A percentile compares a stretch with the other conserved stretches of the same genome.
Conservation (phyloP, 2,888 invertebrate species). For the Tenthredo scrophulariae region DNA sequence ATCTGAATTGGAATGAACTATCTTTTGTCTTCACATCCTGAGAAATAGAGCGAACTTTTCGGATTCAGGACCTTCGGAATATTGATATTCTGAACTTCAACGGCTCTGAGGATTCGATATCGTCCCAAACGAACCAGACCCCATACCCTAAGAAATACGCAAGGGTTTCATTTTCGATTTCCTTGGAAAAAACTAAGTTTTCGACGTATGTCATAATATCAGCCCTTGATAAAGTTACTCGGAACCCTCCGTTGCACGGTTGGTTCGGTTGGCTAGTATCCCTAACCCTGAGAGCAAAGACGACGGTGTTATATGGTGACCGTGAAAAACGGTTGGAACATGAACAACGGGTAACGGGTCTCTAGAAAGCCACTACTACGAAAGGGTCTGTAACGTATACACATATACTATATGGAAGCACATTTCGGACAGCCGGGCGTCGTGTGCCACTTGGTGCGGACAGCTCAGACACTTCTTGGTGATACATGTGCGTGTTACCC, state of each 20-base stretch:
- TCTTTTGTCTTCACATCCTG: too few species aligned
- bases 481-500: constrained; percentile 52
- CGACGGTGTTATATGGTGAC: constrained; percentile 17
- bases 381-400: constrained; percentile 17
- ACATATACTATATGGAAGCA: constrained; percentile 38
- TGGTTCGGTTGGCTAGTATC: not conserved
- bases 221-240: constrained; percentile 37
- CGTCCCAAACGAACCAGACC: too few species aligned
- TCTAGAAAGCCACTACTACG: constrained; percentile 19
- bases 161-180: too few species aligned
- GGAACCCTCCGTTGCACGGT: not conserved
- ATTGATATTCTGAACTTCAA: too few species aligned
- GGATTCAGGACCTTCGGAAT: too few species aligned
- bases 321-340: constrained; percentile 21
- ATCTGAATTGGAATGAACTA: too few species aligned
- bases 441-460: constrained; percentile 52
- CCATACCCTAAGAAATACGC: too few species aligned
- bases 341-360: constrained; percentile 10
- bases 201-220: not conserved
- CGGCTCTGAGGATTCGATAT: too few species aligned
- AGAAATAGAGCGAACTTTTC: too few species aligned
- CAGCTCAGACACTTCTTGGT: constrained; percentile 52
- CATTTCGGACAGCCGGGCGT: constrained; percentile 52
- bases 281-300: not conserved
- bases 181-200: not conserved